A percentile compares a stretch with the other conserved stretches of the same genome.
phyloP scores from a whole-genome alignment of 2,797 vertebrate species.

The Calcarius lapponicus region DNA sequence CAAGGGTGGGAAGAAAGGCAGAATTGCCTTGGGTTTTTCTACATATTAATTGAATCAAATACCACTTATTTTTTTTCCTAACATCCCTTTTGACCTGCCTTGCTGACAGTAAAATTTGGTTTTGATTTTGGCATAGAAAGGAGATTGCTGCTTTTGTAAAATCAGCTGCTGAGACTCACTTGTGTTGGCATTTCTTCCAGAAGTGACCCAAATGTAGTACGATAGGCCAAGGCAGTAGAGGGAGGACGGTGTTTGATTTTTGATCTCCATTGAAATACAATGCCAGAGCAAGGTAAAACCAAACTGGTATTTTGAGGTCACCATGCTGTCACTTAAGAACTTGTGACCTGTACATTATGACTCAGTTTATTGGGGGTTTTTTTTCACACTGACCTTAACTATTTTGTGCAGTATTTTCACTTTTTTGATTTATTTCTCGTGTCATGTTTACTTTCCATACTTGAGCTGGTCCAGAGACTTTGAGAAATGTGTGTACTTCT shows the following conservation, averaged over 20 bases:
- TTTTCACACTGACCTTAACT: background rate
- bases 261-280: background rate
- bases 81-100: background rate
- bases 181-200: background rate
- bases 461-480: background rate
- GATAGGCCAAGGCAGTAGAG: background rate
- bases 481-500: background rate
- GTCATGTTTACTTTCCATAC: background rate
- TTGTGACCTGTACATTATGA: background rate
- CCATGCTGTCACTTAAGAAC: background rate
- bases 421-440: background rate
- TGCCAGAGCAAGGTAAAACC: background rate
- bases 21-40: background rate
- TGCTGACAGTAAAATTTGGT: background rate
- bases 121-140: background rate
- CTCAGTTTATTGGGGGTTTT: background rate
- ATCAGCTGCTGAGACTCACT: background rate
- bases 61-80: background rate
- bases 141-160: background rate
- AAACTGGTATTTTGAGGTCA: background rate
- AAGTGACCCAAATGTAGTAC: background rate
- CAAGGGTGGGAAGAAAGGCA: background rate
- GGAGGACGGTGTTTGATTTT: background rate
- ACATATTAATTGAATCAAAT: background rate
- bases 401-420: background rate